Percentiles rank a stretch among this genome's conserved stretches.
Conservation (phyloP, 2,888 invertebrate genomes). For the Rhagium mordax region DNA sequence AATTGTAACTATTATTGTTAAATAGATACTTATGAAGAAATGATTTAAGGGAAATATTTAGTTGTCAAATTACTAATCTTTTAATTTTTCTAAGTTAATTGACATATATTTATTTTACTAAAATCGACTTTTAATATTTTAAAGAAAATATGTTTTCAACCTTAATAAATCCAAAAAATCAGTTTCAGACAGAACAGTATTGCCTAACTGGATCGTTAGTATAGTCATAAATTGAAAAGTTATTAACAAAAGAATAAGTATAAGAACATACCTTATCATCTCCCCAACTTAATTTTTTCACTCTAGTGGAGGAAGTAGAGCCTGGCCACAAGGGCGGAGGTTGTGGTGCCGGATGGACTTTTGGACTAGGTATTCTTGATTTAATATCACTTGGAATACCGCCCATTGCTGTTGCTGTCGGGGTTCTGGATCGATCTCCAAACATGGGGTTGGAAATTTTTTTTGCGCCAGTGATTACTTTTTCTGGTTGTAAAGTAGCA, state of each 20-base stretch:
- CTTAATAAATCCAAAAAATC: too few species aligned
- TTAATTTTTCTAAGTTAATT: too few species aligned
- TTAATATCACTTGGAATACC: slow-evolving; percentile 68
- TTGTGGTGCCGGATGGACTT: slow-evolving; percentile 69
- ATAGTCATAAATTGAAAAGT: not conserved
- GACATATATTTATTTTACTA: too few species aligned
- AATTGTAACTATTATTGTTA: too few species aligned
- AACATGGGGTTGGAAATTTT: slow-evolving; percentile 67
- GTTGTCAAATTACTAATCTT: too few species aligned
- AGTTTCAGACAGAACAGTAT: too few species aligned
- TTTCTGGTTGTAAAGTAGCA: slow-evolving; percentile 59
- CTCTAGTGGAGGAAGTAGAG: slow-evolving; percentile 79
- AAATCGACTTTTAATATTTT: too few species aligned
- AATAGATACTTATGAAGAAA: too few species aligned
- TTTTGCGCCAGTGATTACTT: slow-evolving; percentile 56
- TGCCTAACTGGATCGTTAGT: too few species aligned
- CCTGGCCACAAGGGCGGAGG: slow-evolving; percentile 75
- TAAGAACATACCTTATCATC: slow-evolving; percentile 72
- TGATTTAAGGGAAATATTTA: too few species aligned
- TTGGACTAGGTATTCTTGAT: slow-evolving; percentile 68
- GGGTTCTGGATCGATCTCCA: slow-evolving; percentile 66
- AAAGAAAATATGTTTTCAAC: too few species aligned
- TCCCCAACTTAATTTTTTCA: slow-evolving; percentile 87
- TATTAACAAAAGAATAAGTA: not conserved
- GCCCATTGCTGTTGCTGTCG: slow-evolving; percentile 66